Percentiles rank a stretch among this genome's conserved stretches.
Conservation (phyloP, 2,113 vertebrate genomes). For the Ciconia boyciana region DNA sequence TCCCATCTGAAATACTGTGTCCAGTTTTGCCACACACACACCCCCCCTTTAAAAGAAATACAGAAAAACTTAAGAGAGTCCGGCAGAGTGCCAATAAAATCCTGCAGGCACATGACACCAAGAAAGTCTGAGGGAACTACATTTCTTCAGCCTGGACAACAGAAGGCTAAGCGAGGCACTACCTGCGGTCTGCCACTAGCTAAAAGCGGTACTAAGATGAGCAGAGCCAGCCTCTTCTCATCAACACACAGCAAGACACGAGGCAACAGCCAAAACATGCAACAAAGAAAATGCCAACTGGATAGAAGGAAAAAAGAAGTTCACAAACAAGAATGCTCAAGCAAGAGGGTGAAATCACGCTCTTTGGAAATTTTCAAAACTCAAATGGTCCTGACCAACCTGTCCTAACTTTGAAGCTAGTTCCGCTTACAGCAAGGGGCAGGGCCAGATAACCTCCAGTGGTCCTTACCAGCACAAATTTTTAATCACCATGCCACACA, state of each 20-base stretch:
- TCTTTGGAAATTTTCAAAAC: background rate
- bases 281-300: background rate
- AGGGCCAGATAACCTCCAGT: background rate
- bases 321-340: background rate
- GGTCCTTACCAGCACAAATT: background rate
- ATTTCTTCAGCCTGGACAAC: background rate
- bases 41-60: background rate
- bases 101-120: background rate
- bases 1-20: background rate
- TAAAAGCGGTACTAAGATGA: background rate
- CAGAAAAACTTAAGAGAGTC: background rate
- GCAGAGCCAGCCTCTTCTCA: background rate
- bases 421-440: background rate
- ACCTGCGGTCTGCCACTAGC: background rate
- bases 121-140: background rate
- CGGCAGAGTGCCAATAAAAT: background rate
- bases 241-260: background rate
- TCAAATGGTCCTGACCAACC: background rate
- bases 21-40: background rate
- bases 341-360: background rate
- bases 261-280: background rate
- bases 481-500: background rate
- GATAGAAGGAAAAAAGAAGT: background rate
- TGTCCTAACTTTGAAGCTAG: background rate
- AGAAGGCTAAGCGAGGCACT: background rate